These are phyloP conservation scores for Onychostruthus taczanowskii DNA, from an alignment of 2,113 vertebrate species.

Conservation along the genomic window DNA sequence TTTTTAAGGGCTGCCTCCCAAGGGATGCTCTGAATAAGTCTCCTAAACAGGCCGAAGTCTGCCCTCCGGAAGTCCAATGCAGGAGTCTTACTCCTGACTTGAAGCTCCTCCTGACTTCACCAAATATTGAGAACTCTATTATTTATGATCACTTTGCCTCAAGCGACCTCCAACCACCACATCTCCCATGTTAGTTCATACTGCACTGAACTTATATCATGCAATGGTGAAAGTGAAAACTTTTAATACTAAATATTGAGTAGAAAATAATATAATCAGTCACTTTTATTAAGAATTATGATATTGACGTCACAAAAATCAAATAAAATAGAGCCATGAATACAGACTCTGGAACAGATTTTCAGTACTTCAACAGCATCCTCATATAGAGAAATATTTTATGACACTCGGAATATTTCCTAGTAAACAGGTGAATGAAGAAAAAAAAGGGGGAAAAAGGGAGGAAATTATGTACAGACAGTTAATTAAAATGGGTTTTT, in stretches of 20 bases:
- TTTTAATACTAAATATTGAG: not conserved
- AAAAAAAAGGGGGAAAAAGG: not conserved
- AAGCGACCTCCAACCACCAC: too few relatives aligned
- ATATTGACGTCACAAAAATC: not conserved
- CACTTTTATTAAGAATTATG: not conserved
- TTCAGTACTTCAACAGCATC: not conserved
- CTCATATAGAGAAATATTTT: not conserved
- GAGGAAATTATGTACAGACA: not conserved
- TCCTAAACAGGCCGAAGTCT: too few relatives aligned
- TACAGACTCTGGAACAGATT: not conserved
- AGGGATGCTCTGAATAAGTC: too few relatives aligned
- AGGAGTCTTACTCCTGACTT: too few relatives aligned
- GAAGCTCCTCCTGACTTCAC: too few relatives aligned
- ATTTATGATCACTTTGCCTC: too few relatives aligned
- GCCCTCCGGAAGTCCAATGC: too few relatives aligned
- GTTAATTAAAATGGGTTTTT: not conserved
- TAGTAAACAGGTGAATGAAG: not conserved
- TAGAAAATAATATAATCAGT: not conserved
- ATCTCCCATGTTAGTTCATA: not conserved
- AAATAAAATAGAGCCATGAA: not conserved
- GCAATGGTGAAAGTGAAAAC: not conserved
- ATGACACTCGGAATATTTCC: not conserved
- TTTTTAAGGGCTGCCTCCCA: too few relatives aligned
- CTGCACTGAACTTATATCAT: not conserved
- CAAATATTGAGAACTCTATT: too few relatives aligned